phyloP scores from a whole-genome alignment of 2,113 vertebrate species.

The Pongo abelii region DNA sequence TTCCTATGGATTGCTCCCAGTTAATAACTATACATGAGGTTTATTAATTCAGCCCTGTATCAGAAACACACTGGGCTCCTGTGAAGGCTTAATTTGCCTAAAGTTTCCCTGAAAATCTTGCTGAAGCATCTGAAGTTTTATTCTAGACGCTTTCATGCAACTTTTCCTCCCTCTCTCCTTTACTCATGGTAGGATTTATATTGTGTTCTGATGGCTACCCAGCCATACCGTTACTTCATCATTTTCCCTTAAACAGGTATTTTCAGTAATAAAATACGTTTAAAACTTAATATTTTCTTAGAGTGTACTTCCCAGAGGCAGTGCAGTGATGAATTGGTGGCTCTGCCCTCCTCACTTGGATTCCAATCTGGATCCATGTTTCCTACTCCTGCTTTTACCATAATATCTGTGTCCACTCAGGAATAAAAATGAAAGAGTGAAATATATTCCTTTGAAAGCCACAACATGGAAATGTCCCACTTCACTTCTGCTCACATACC shows the following conservation, averaged over 20 bases:
- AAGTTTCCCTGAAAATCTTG: not conserved
- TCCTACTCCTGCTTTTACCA: fast-evolving
- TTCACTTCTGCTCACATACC: not conserved
- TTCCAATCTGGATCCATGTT: not conserved
- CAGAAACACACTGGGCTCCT: not conserved
- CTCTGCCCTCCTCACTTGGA: not conserved
- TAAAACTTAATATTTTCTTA: not conserved
- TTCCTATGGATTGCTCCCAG: not conserved
- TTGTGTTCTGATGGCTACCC: not conserved
- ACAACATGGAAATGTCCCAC: not conserved
- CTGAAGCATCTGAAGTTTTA: not conserved
- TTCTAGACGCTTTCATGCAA: not conserved
- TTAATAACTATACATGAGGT: not conserved
- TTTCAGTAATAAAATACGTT: not conserved
- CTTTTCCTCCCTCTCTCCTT: not conserved
- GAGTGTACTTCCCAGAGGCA: not conserved
- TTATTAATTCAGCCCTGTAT: no score
- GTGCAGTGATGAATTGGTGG: no score
- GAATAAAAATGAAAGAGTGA: not conserved
- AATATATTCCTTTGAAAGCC: not conserved
- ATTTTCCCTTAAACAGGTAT: not conserved
- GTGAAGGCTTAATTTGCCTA: not conserved
- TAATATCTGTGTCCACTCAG: fast-evolving
- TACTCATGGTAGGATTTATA: not conserved
- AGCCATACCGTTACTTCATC: no score